These are phyloP conservation scores for Helostoma temminkii DNA, from an alignment of 2,797 vertebrate species.

Conservation along the genomic window DNA sequence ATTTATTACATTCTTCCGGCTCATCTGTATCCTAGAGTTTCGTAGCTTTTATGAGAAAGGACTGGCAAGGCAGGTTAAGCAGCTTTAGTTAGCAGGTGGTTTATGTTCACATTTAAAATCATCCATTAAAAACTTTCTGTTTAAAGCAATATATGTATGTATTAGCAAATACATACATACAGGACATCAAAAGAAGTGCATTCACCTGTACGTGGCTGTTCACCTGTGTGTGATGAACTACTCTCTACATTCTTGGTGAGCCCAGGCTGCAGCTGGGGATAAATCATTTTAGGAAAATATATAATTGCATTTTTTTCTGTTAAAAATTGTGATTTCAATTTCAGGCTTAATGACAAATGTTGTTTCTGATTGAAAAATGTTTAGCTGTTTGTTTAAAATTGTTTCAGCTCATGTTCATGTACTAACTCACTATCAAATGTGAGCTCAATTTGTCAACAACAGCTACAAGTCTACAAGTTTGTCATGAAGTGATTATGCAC, in stretches of 20 bases:
- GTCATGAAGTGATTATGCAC: too few relatives aligned
- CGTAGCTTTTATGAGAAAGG: slow-evolving; percentile 7
- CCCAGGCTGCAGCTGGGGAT: background rate
- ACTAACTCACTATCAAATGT: too few relatives aligned
- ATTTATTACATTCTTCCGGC: slow-evolving; percentile 24
- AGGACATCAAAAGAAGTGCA: too few relatives aligned
- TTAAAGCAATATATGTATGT: background rate
- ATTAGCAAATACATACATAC: background rate
- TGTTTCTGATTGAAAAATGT: too few relatives aligned
- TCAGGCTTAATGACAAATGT: background rate
- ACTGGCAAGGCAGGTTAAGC: slow-evolving; percentile 18
- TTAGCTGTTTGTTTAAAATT: too few relatives aligned
- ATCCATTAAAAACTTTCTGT: slow-evolving; percentile 9
- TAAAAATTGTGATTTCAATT: background rate
- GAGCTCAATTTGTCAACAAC: too few relatives aligned
- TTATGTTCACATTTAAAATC: background rate
- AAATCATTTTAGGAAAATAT: background rate
- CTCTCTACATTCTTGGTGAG: background rate
- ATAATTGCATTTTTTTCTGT: background rate
- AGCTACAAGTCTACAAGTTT: too few relatives aligned
- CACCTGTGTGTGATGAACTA: background rate
- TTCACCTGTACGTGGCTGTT: background rate
- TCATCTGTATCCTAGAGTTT: background rate
- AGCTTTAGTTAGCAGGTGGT: slow-evolving; percentile 14
- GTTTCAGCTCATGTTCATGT: too few relatives aligned